Base-by-base conservation (phyloP, 2,888 invertebrate species). In the Diadegma fenestrale region DNA sequence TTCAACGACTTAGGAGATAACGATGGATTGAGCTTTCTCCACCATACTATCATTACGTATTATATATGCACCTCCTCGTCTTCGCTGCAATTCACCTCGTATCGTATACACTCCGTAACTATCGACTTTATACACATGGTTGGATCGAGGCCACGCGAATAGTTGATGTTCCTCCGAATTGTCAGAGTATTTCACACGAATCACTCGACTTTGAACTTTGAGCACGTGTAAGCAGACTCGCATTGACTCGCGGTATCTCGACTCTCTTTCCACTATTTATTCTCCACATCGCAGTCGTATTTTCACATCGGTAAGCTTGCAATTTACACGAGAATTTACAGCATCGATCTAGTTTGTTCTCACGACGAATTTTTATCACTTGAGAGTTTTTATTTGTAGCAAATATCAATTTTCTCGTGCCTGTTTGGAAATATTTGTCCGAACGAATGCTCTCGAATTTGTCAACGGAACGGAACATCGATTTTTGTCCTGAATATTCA, bases 141-240 rank as follows among this genome's bases (percentile, higher is more conserved):
- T 22, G 69, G 58, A 78, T 69, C 33, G 68, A 78, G 78, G 69
- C 69, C 69, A 26, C 43, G 69, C 30, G 58, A 61, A 45, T 69
- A 19, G 68, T 45, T 69, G 66, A 41, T 41, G 51, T 66, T 54
- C 41, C 51, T 37, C 66, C 3, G 48, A 19, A 41, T 76, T 37
- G 64, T 77, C 41, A 30, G n/a, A 69, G 69, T 41, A 58, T 78
- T 41, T 64, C 48, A 17, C 69, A 26, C 45, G 78, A 69, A 58
- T 43, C 58, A 78, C 58, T 69, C 69, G 78, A 78, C 69, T 78
- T 68, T 58, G 69, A 78, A 78, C 58, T 69, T 76, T 63, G 12
- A 63, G 63, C 33, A 64, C 64, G 22, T 51, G 48, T 68, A 33
- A 22, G 63, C 37, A 66, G 19, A 1, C 37, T 64, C 43, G n/a